A percentile compares a stretch with the other conserved stretches of the same genome.
Evolutionary conservation across 2,113 vertebrate species (phyloP).

Genomic region (Embiotoca jacksoni): DNA sequence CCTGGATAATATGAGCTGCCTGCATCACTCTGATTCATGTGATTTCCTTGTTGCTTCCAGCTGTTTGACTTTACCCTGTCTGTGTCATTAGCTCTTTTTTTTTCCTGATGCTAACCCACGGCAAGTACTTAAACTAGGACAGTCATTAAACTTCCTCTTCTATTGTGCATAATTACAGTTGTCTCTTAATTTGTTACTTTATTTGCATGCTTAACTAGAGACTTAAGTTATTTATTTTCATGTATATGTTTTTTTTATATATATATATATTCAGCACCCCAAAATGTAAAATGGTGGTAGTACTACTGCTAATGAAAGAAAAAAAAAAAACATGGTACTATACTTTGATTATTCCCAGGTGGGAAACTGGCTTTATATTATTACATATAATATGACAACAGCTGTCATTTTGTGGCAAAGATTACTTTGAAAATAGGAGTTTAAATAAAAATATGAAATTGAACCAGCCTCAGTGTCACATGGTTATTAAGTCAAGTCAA

Average conservation of each 20-base stretch:
- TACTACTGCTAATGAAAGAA: slow-evolving; percentile 17
- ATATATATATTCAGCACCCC: slow-evolving; percentile 34
- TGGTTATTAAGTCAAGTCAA: slow-evolving; percentile 37
- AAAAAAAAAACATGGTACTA: slow-evolving; percentile 33
- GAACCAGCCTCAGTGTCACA: slow-evolving; percentile 28
- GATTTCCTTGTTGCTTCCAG: slow-evolving; percentile 44
- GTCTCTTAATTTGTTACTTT: slow-evolving; percentile 59
- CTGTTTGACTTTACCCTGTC: slow-evolving; percentile 33
- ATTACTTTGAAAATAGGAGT: slow-evolving; percentile 70
- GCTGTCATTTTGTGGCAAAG: slow-evolving; percentile 67
- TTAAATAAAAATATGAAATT: slow-evolving; percentile 72
- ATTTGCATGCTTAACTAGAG: slow-evolving; percentile 73
- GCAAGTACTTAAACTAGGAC: slow-evolving; percentile 49
- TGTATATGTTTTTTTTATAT: slow-evolving; percentile 58
- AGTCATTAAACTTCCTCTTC: slow-evolving; percentile 45
- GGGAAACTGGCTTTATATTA: slow-evolving; percentile 69
- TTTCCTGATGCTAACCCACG: slow-evolving; percentile 47
- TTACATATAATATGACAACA: slow-evolving; percentile 54
- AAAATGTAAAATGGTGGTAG: slow-evolving; percentile 47
- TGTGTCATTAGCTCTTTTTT: slow-evolving; percentile 53
- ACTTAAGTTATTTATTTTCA: slow-evolving; percentile 82
- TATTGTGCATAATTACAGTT: slow-evolving; percentile 56
- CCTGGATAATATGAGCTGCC: slow-evolving; percentile 30
- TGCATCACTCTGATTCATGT: slow-evolving; percentile 39
- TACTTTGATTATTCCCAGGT: slow-evolving; percentile 57